Evolutionary conservation across 1,140 invertebrate species (phyloP).

Genomic region (Branchinecta lindahli): DNA sequence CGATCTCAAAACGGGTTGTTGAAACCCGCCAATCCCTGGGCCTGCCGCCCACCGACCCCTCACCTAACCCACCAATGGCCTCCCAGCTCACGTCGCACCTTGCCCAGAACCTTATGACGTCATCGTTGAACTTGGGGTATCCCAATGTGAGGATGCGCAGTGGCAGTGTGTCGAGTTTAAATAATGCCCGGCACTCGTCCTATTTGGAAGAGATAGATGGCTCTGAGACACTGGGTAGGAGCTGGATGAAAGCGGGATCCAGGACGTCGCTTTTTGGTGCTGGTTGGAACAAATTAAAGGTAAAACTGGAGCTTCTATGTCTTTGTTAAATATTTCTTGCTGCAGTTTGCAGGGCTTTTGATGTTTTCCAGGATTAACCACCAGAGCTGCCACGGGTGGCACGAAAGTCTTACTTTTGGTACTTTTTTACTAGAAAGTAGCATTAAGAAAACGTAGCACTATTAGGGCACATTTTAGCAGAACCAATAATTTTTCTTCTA

Average conservation of each 20-base stretch:
- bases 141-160: constrained; percentile 21
- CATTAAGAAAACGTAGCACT: too few relatives aligned
- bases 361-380: too few relatives aligned
- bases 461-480: too few relatives aligned
- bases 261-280: background rate
- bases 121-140: constrained; percentile 29
- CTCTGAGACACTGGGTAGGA: constrained; percentile 19
- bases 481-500: too few relatives aligned
- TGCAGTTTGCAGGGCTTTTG: too few relatives aligned
- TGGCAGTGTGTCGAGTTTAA: background rate
- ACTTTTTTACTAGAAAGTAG: too few relatives aligned
- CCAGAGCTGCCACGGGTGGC: too few relatives aligned
- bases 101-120: constrained; percentile 2
- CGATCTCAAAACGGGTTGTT: constrained; percentile 27
- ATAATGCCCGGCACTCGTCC: background rate
- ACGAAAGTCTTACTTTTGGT: too few relatives aligned
- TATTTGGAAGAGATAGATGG: constrained; percentile 2
- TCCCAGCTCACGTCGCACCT: background rate
- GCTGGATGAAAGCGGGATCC: constrained; percentile 17
- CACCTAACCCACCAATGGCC: background rate
- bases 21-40: constrained; percentile 18
- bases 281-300: constrained; percentile 1
- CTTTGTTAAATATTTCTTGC: too few relatives aligned
- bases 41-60: constrained; percentile 23
- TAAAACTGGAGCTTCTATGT: too few relatives aligned